phyloP scores from a whole-genome alignment of 2,888 invertebrate genomes.

The Noctua janthina region DNA sequence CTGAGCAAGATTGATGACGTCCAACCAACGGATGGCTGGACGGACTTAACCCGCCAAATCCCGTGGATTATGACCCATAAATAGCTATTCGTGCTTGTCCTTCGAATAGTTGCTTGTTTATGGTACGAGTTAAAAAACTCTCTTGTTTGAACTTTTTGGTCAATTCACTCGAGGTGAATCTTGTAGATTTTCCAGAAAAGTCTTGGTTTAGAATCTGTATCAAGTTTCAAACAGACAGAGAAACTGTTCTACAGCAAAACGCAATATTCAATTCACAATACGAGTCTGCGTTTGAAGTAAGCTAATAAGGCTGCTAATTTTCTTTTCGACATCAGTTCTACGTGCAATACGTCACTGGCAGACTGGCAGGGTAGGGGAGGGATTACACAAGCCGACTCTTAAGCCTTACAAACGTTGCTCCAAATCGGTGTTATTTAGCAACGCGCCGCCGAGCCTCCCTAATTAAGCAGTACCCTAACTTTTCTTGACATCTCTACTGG shows the following conservation, averaged over 20 bases:
- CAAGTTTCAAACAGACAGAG: too few relatives aligned
- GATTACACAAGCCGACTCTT: constrained; percentile 77
- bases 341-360: constrained; percentile 49
- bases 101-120: constrained; percentile 62
- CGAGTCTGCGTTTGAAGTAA: constrained; percentile 38
- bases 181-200: background rate
- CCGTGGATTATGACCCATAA: constrained; percentile 84
- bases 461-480: constrained; percentile 85
- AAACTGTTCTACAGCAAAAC: background rate
- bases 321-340: constrained; percentile 58
- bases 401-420: constrained; percentile 84
- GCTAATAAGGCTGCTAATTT: constrained; percentile 61
- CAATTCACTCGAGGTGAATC: background rate
- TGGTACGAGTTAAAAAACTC: constrained; percentile 10
- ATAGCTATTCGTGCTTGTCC: constrained; percentile 81
- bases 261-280: constrained; percentile 19
- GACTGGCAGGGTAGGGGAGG: constrained; percentile 55
- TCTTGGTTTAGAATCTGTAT: background rate
- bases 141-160: background rate
- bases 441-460: constrained; percentile 76
- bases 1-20: constrained; percentile 88
- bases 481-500: constrained; percentile 81
- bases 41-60: constrained; percentile 80
- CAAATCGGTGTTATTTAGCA: constrained; percentile 85
- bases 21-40: constrained; percentile 71